Conservation (phyloP, 2,113 vertebrate genomes). For the Petromus typicus region DNA sequence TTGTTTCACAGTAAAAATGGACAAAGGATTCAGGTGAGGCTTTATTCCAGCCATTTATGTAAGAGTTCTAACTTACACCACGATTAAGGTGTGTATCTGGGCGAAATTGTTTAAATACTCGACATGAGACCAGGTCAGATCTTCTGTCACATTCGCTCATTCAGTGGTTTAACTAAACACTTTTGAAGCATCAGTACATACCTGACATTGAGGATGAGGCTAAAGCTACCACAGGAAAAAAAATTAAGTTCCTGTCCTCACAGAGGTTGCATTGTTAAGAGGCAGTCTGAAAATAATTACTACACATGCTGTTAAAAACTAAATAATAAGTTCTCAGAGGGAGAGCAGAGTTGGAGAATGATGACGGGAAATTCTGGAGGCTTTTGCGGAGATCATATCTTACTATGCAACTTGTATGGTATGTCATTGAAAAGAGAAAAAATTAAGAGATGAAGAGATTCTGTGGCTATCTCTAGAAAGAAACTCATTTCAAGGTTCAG, state of each 20-base stretch:
- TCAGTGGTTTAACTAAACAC: not conserved
- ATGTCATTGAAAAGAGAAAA: not conserved
- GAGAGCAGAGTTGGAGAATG: not conserved
- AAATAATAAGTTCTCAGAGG: not conserved
- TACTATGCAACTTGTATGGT: rapidly evolving
- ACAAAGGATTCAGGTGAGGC: not conserved
- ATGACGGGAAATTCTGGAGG: not conserved
- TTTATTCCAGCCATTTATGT: not conserved
- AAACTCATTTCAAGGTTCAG: rapidly evolving
- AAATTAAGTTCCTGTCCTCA: not conserved
- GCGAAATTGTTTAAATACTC: not conserved
- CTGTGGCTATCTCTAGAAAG: not conserved
- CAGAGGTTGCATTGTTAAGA: not conserved
- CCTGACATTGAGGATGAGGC: not conserved
- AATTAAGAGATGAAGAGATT: not conserved
- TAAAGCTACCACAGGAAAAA: not conserved
- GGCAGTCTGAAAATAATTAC: not conserved
- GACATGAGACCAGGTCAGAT: not conserved
- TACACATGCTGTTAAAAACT: not conserved
- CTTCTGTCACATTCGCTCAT: not conserved
- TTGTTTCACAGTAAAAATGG: constrained; percentile 37
- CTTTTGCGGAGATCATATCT: not conserved
- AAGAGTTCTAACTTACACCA: not conserved
- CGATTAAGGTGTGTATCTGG: not conserved
- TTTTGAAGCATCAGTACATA: not conserved